Evolutionary conservation across 2,797 vertebrate genomes (phyloP), one percentile per base, ranked within the genome.

Genomic region (Rhinella marina): DNA sequence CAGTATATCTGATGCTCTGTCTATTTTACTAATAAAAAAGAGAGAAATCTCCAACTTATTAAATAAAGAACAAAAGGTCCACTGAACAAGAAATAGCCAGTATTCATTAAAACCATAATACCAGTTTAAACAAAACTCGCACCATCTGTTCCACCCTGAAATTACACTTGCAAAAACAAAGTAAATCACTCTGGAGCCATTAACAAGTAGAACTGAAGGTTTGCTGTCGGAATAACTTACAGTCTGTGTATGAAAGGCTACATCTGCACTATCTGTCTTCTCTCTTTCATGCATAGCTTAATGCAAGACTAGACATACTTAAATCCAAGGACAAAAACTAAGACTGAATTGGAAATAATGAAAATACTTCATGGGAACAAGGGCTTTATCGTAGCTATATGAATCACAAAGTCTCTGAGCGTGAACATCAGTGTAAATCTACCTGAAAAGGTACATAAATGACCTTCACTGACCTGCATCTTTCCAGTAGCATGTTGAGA

Each of bases 121-220:
- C 72, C 88, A 89, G 84, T 82, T 89, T 89, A 89, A 89, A 86
- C 84, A 89, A 89, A 82, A 86, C 84, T 82, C 56, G 16, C 83
- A 86, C 88, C 88, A 89, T 86, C 88, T 89, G 88, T 89, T 89
- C 84, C 84, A 86, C 79, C 88, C 84, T 89, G 52, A 89, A 89
- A 86, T 89, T 89, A 86, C 80, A 86, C 78, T 89, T 86, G 73
- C 88, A 86, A 86, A 82, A 89, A 86, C 84, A 89, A 86, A 89
- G 80, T 86, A 89, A 89, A 89, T 89, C 84, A 89, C 68, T 83
- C 80, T 86, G 66, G 79, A n/a, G 81, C 79, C 84, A 89, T 86
- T 86, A 86, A 81, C 84, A 86, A 61, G 84, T 86, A 82, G 77
- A 89, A 83, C 81, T 84, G 80, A 82, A 88, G 77, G 77, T 70